phyloP scores from a whole-genome alignment of 2,113 vertebrate species.

The Artemisiospiza belli region DNA sequence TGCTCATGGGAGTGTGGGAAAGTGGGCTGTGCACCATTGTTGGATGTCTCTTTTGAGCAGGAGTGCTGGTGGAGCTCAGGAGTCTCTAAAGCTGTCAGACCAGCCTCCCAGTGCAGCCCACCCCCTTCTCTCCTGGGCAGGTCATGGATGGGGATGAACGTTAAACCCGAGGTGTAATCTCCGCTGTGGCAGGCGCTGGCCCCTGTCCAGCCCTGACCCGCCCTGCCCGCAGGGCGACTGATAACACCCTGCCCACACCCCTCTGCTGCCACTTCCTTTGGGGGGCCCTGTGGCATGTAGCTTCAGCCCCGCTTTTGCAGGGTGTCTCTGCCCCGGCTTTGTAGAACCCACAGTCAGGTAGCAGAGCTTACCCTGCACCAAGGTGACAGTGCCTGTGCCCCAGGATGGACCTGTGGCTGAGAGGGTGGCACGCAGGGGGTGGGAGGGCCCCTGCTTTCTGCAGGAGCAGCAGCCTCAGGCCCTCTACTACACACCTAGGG shows the following conservation, averaged over 20 bases:
- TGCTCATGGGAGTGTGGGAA: accelerated
- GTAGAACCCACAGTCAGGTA: background rate
- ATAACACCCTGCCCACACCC: background rate
- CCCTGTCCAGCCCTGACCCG: background rate
- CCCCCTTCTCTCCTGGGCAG: background rate
- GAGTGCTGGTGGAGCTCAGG: accelerated
- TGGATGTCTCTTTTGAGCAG: no score
- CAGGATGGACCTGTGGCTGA: accelerated
- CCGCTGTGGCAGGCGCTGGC: background rate
- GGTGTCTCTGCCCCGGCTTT: background rate
- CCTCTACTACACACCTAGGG: background rate
- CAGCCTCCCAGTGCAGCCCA: accelerated
- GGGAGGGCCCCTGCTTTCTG: background rate
- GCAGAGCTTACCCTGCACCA: background rate
- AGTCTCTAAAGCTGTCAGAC: background rate
- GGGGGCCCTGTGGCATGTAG: background rate
- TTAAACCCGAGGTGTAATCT: slow-evolving; percentile 35
- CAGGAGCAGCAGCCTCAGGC: background rate
- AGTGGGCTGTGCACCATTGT: accelerated
- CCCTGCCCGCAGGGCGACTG: background rate
- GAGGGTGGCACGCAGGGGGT: background rate
- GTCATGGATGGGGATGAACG: background rate
- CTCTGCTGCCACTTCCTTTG: background rate
- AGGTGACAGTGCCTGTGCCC: accelerated
- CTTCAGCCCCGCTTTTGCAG: background rate